phyloP scores from a whole-genome alignment of 2,888 invertebrate species.

The Bombyx huttoni region DNA sequence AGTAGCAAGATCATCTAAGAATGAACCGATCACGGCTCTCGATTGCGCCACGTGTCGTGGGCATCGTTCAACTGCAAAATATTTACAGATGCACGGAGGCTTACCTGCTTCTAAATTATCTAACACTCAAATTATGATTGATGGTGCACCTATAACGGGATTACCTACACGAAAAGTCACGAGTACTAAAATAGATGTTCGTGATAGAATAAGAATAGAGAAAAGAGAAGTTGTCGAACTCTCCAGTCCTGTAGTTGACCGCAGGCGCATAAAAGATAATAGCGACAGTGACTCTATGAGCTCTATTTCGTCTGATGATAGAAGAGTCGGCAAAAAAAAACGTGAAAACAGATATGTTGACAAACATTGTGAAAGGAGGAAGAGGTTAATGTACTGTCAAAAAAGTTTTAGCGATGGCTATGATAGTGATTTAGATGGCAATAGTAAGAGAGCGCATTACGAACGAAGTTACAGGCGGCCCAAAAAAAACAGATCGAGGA shows the following conservation, averaged over 20 bases:
- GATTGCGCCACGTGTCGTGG: constrained; percentile 92
- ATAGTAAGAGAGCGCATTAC: constrained; percentile 24
- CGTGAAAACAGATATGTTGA: constrained; percentile 32
- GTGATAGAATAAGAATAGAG: constrained; percentile 63
- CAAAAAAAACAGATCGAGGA: constrained; percentile 60
- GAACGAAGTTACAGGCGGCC: constrained; percentile 33
- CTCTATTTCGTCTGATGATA: constrained; percentile 60
- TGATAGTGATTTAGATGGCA: constrained; percentile 49
- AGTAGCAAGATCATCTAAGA: constrained; percentile 85
- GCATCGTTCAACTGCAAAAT: constrained; percentile 92
- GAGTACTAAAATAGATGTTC: constrained; percentile 65
- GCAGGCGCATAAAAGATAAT: constrained; percentile 30
- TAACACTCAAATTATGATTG: constrained; percentile 57
- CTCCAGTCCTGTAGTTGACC: constrained; percentile 49
- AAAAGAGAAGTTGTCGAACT: constrained; percentile 64
- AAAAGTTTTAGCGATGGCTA: constrained; percentile 69
- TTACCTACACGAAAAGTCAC: constrained; percentile 61
- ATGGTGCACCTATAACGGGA: constrained; percentile 52
- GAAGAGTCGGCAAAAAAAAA: constrained; percentile 28
- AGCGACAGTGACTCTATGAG: constrained; percentile 46
- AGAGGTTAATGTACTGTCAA: constrained; percentile 41
- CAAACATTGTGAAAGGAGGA: constrained; percentile 42
- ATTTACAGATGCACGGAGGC: constrained; percentile 91
- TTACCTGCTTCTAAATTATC: constrained; percentile 81
- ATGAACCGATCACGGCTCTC: constrained; percentile 88